Percentiles rank a stretch among this genome's conserved stretches.
Evolutionary conservation across 2,113 vertebrate species (phyloP).

Genomic region (Nerophis lumbriciformis): DNA sequence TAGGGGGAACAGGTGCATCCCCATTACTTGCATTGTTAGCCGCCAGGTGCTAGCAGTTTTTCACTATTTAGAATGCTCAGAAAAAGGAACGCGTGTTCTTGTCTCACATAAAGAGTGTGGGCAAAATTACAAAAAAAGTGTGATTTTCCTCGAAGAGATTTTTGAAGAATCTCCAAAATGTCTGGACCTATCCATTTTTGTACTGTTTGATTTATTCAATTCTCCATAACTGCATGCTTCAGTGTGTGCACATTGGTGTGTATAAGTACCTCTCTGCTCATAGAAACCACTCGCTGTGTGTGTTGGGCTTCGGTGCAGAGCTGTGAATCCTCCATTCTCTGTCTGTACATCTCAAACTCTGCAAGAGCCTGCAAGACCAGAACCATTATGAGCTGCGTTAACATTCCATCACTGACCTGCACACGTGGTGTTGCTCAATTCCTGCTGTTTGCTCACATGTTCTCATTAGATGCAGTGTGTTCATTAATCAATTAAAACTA

Average conservation of each 20-base stretch:
- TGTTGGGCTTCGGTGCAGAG: constrained; percentile 94
- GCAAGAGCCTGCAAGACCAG: constrained; percentile 75
- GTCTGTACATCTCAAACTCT: constrained; percentile 94
- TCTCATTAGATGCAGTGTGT: not conserved
- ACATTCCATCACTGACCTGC: not conserved
- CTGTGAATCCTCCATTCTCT: constrained; percentile 89
- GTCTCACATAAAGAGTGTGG: too few relatives aligned
- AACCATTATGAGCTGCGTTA: constrained; percentile 4
- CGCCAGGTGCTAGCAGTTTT: too few relatives aligned
- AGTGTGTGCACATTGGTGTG: constrained; percentile 1
- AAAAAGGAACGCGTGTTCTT: too few relatives aligned
- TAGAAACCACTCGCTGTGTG: constrained; percentile 89
- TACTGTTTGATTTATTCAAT: not conserved
- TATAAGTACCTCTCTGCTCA: constrained; percentile 71
- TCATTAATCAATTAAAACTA: too few relatives aligned
- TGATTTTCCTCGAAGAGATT: too few relatives aligned
- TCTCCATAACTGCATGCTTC: not conserved
- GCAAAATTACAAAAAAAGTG: too few relatives aligned
- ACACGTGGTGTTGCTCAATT: too few relatives aligned
- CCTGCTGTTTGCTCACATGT: not conserved
- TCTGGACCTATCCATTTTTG: not conserved
- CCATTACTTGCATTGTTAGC: too few relatives aligned
- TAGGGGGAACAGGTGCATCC: too few relatives aligned
- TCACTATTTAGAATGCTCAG: too few relatives aligned
- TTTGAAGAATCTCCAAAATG: too few relatives aligned